These are phyloP conservation scores for Crossocerus cetratus DNA, from an alignment of 2,888 invertebrate genomes.

Conservation along the genomic window DNA sequence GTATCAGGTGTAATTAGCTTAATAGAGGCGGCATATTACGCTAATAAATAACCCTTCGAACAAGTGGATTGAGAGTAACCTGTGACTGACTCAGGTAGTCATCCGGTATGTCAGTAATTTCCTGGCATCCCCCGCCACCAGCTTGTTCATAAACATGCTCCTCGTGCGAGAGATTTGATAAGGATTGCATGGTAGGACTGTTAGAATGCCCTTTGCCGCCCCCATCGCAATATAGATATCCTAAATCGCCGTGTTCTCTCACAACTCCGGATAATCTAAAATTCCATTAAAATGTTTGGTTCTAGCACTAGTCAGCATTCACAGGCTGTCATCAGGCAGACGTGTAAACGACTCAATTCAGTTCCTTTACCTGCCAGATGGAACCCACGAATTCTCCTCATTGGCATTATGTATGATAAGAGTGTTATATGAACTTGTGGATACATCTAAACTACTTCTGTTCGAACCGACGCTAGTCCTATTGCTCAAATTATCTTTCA, in stretches of 20 bases:
- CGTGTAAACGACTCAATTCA: not conserved
- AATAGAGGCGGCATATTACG: not conserved
- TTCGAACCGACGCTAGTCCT: conserved; percentile 83
- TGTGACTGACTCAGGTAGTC: conserved; percentile 91
- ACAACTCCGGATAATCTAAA: conserved; percentile 72
- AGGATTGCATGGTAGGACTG: conserved; percentile 76
- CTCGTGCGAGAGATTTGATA: conserved; percentile 72
- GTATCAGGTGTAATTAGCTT: conserved; percentile 11
- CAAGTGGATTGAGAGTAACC: conserved; percentile 56
- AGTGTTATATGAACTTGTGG: conserved; percentile 89
- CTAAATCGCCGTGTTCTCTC: conserved; percentile 74
- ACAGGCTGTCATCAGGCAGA: too few species aligned
- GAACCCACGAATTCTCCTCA: conserved; percentile 85
- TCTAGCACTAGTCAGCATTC: not conserved
- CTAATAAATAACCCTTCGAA: not conserved
- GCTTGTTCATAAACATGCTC: conserved; percentile 73
- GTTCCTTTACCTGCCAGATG: conserved; percentile 74
- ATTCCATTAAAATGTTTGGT: not conserved
- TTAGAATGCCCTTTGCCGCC: conserved; percentile 74
- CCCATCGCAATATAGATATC: conserved; percentile 73
- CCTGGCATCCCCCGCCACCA: conserved; percentile 78
- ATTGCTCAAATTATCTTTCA: conserved; percentile 82
- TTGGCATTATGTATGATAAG: conserved; percentile 88
- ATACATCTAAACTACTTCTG: conserved; percentile 84
- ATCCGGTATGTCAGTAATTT: conserved; percentile 90